Base-by-base conservation (phyloP, 2,113 vertebrate species). In the Mystacornis crossleyi region DNA sequence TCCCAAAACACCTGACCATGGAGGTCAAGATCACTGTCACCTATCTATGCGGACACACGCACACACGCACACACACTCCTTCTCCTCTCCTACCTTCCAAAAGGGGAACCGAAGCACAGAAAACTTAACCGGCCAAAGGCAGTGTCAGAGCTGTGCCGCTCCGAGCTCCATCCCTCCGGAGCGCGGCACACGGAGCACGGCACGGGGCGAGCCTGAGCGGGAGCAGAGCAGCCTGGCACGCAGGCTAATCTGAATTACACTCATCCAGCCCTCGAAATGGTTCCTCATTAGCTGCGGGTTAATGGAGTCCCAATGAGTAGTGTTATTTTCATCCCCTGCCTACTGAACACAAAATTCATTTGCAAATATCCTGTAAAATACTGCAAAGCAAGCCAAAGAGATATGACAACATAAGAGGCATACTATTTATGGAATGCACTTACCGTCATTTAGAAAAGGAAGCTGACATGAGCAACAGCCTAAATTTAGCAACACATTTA, bases 351-450 rank as follows among this genome's bases (percentile, higher is more conserved):
- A 94, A 97, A 96, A 96, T 94, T 96, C 96, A 96, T 97, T 96
- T 96, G 95, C 96, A 97, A 97, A 96, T 96, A 96, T 94, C 92
- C 95, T 96, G 92, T 95, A 95, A 97, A 96, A 97, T 97, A 96
- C 95, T 95, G 93, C 96, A 97, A 96, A 97, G 95, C 96, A 96
- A 95, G 96, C 96, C 96, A 95, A 97, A 96, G 93, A 97, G 96
- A 96, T 97, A 97, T 96, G 96, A 96, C 95, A 96, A 97, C 93
- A 96, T 96, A 96, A 97, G 95, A 96, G 96, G 95, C 95, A 92
- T 66, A 92, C 93, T 96, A 97, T 96, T 97, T 97, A 96, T 96
- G 95, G 96, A 96, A 96, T 96, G 96, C 95, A 95, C 95, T 97
- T 97, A 96, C 93, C 92, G 69, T 95, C 94, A 96, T 96, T 96